Base-by-base conservation (phyloP, 2,888 invertebrate species). In the Lingula anatina region DNA sequence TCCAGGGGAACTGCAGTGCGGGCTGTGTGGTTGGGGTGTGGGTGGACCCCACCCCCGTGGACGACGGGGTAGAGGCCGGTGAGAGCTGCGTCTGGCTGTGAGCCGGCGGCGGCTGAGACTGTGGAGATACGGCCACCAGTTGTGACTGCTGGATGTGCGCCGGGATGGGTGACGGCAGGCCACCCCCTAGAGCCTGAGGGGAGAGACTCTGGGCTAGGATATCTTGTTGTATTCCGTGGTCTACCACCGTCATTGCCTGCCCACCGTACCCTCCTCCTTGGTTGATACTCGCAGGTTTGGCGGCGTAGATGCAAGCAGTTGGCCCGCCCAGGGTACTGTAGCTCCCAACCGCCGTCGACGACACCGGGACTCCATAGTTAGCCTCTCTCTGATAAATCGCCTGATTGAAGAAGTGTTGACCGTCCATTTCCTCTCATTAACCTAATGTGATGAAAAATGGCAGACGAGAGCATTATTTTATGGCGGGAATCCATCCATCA, bases 1-100 rank as follows among this genome's bases (percentile, higher is more conserved):
- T 73, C 73, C 73, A 73, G 0, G 73, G 71, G 49, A 72, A 73
- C 49, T 72, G 71, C 40, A 73, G 53, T 26, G 60, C 24, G 44
- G 55, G 57, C 47, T 56, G 41, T 49, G 55, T 44, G 53, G 5
- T 46, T 47, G 44, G 54, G 45, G 23, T 55, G 56, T 18, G 56
- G 47, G n/a, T 51, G 54, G 20, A 51, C 47, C 9, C 53, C 54
- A 21, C 43, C 44, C 9, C 49, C 46, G 44, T 53, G 53, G 23
- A 53, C 50, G 35, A 35, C 24, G 31, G 23, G 23, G 12, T 23
- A 15, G 18, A 18, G 31, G 12, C 18, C 7, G 20, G 42, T 15
- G 24, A 12, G 9, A 28, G 26, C n/a, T 42, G 28, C 12, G 35
- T 15, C n/a, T 49, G 49, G 25, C 37, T 44, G 24, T 49, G 49